Evolutionary conservation across 2,113 vertebrate species (phyloP), one percentile per base, ranked within the genome.

Genomic region (Pelobates fuscus): DNA sequence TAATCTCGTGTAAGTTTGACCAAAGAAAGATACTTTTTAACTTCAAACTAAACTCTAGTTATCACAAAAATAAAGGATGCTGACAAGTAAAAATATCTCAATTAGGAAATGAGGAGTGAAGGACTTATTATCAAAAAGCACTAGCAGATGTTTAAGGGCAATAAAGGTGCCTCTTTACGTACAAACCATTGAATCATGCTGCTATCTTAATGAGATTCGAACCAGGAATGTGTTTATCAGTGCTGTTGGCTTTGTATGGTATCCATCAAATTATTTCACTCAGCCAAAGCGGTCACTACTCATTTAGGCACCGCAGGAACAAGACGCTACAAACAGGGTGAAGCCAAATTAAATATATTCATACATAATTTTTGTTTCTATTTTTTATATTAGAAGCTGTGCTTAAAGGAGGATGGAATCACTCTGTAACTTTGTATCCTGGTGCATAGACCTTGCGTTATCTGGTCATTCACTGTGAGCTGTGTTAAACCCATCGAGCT

Each of bases 61-160:
- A 37, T 37, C 32, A 37, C 26, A 27, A 32, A 20, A 43, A 1
- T 10, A 63, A 15, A 20, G 3, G 18, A 10, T 7, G 20, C 71
- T 15, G 32, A 59, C 49, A 65, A 65, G 30, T 74, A 20, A 17
- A 67, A 55, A 60, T 27, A 54, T 55, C 62, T 4, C 23, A 66
- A 65, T 74, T 74, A 57, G 62, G 32, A 43, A 46, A 52, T 46
- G 41, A 59, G 63, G 54, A 75, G 55, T 59, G 67, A 65, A 75
- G 63, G 72, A 24, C 63, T 21, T 63, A 67, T 59, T 66, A 75
- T 67, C 20, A 44, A 41, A 75, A 59, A 37, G 27, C 25, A 46
- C 63, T 18, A 75, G 72, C 72, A 75, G 72, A 75, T 75, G 72
- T 75, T 75, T 59, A 75, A 75, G 72, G 72, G 63, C 72, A 75